A percentile compares a stretch with the other conserved stretches of the same genome.
phyloP scores from a whole-genome alignment of 2,113 vertebrate species.

The Alethe diademata region DNA sequence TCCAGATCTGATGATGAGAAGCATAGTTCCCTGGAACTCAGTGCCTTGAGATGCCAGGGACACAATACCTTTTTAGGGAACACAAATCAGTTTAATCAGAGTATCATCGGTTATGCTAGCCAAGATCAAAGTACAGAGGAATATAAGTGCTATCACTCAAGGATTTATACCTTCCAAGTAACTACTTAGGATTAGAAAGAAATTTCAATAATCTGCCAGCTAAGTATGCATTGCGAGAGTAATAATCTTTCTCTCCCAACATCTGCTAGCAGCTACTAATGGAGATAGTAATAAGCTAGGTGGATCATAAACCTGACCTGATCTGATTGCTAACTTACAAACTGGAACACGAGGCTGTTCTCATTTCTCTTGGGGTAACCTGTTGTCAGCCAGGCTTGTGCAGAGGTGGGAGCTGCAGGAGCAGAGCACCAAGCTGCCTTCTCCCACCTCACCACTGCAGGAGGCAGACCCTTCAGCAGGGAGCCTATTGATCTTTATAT shows the following conservation, averaged over 20 bases:
- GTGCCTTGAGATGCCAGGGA: not conserved
- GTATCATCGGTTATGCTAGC: not conserved
- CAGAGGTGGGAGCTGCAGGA: fast-evolving
- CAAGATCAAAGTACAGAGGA: slow-evolving; percentile 52
- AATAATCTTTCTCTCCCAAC: slow-evolving; percentile 53
- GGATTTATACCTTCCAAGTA: slow-evolving; percentile 55
- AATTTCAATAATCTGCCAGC: slow-evolving; percentile 57
- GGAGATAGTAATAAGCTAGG: slow-evolving; percentile 58
- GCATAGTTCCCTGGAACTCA: not conserved
- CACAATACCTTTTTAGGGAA: not conserved
- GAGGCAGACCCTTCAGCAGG: not conserved
- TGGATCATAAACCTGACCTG: slow-evolving; percentile 53
- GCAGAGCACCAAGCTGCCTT: not conserved
- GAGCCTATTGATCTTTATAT: not conserved
- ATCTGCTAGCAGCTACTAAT: slow-evolving; percentile 60
- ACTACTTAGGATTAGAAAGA: slow-evolving; percentile 53
- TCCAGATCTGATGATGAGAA: not conserved
- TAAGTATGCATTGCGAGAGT: slow-evolving; percentile 36
- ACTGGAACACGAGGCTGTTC: not conserved
- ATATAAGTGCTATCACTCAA: slow-evolving; percentile 38
- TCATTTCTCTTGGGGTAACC: not conserved
- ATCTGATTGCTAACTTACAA: slow-evolving; percentile 26
- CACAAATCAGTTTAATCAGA: slow-evolving; percentile 41
- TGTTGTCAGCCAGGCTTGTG: fast-evolving
- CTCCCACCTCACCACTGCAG: not conserved